These are phyloP conservation scores for Orestias chungarensis DNA, from an alignment of 2,797 vertebrate species.

Conservation along the genomic window DNA sequence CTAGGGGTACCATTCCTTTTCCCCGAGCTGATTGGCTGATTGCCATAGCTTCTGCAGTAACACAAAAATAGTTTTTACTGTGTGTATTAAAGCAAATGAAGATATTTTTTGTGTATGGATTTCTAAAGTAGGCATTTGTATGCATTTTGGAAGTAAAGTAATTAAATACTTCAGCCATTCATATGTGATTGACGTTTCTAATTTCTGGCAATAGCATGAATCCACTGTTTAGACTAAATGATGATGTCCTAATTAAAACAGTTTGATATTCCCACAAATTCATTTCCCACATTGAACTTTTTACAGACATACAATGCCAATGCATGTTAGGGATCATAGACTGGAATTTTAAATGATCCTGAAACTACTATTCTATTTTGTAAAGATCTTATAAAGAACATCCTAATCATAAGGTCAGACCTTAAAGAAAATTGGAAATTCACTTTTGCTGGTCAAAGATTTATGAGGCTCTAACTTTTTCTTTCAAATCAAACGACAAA, in stretches of 20 bases:
- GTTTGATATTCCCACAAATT: background rate
- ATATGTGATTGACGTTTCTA: no score
- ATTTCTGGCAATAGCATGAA: no score
- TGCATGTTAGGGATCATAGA: background rate
- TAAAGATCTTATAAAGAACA: background rate
- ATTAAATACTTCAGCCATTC: background rate
- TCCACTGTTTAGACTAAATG: no score
- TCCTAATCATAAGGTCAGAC: background rate
- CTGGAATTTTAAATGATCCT: background rate
- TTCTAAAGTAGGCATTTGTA: no score
- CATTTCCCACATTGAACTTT: background rate
- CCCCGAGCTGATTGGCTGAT: no score
- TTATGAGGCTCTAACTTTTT: background rate
- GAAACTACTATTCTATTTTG: background rate
- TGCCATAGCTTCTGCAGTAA: no score
- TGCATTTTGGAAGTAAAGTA: no score
- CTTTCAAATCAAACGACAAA: background rate
- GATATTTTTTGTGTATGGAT: no score
- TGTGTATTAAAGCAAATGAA: no score
- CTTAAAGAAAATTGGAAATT: background rate
- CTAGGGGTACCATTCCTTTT: no score
- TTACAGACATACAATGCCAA: background rate
- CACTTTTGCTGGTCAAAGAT: background rate
- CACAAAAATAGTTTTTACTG: no score
- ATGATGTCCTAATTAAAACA: no score